phyloP scores from a whole-genome alignment of 2,113 vertebrate genomes.

The Ranitomeya variabilis region DNA sequence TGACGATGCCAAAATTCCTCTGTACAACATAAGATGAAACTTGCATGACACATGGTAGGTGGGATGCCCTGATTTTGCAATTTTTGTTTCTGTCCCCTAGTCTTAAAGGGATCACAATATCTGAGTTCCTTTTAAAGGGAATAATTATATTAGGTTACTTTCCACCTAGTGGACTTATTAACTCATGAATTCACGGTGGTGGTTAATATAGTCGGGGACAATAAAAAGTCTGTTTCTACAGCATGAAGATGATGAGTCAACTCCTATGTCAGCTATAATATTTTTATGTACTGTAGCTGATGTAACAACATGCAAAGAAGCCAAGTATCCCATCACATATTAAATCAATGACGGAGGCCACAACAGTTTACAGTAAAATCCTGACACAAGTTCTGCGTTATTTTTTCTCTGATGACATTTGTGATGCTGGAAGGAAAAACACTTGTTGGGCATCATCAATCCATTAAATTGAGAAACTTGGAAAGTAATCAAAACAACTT shows the following conservation, averaged over 20 bases:
- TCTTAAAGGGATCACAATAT: background rate
- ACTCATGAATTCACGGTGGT: background rate
- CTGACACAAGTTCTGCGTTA: background rate
- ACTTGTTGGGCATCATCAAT: conserved; percentile 8
- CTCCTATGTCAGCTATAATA: background rate
- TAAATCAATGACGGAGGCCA: background rate
- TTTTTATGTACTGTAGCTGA: background rate
- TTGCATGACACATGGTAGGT: no score
- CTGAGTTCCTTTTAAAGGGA: background rate
- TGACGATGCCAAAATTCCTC: no score
- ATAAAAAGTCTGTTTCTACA: background rate
- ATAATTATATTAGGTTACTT: background rate
- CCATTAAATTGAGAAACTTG: conserved; percentile 12
- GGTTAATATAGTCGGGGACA: background rate
- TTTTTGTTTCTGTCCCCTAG: no score
- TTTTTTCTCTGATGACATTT: background rate
- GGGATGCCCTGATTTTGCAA: no score
- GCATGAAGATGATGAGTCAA: background rate
- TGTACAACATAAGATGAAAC: no score
- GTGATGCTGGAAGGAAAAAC: background rate
- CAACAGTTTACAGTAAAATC: background rate
- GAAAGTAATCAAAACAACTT: background rate
- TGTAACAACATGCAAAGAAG: background rate
- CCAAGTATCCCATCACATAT: background rate
- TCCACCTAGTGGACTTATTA: background rate